Conservation (phyloP, 2,113 vertebrate species). For the Pseudolaguvia tuberculata region DNA sequence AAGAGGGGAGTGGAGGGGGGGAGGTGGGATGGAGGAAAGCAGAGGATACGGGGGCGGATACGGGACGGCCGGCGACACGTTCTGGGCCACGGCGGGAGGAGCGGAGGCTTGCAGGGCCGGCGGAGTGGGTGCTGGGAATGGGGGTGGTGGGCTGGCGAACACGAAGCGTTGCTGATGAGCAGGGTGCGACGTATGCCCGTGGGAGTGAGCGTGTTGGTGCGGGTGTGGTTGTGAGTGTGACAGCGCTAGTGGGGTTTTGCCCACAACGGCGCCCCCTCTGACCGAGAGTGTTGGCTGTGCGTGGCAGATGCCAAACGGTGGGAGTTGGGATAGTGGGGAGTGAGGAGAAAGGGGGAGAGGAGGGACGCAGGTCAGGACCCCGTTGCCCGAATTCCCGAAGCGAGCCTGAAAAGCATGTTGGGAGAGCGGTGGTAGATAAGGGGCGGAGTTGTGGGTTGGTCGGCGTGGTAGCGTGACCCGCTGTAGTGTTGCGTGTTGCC, state of each 20-base stretch:
- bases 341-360: slow-evolving; percentile 65
- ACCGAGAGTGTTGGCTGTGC: slow-evolving; percentile 54
- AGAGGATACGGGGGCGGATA: slow-evolving; percentile 70
- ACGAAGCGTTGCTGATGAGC: slow-evolving; percentile 64
- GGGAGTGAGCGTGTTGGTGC: slow-evolving; percentile 63
- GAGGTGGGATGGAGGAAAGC: slow-evolving; percentile 71
- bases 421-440: slow-evolving; percentile 57
- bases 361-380: slow-evolving; percentile 43
- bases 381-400: slow-evolving; percentile 55
- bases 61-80: slow-evolving; percentile 55
- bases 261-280: slow-evolving; percentile 48
- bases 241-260: slow-evolving; percentile 66
- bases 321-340: slow-evolving; percentile 67
- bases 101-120: slow-evolving; percentile 51
- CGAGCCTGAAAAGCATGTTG: slow-evolving; percentile 53
- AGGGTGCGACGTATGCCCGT: slow-evolving; percentile 65
- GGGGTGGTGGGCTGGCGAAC: slow-evolving; percentile 63
- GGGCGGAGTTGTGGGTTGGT: slow-evolving; percentile 61
- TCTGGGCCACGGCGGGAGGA: slow-evolving; percentile 57
- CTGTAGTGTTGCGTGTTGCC: slow-evolving; percentile 70
- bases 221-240: slow-evolving; percentile 72
- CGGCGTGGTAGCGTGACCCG: slow-evolving; percentile 69
- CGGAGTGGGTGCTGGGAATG: slow-evolving; percentile 58
- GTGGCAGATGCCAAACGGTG: slow-evolving; percentile 69
- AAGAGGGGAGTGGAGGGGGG: slow-evolving; percentile 68